These are phyloP conservation scores for Lasioglossum figueresi DNA, from an alignment of 2,888 invertebrate species.

Conservation along the genomic window DNA sequence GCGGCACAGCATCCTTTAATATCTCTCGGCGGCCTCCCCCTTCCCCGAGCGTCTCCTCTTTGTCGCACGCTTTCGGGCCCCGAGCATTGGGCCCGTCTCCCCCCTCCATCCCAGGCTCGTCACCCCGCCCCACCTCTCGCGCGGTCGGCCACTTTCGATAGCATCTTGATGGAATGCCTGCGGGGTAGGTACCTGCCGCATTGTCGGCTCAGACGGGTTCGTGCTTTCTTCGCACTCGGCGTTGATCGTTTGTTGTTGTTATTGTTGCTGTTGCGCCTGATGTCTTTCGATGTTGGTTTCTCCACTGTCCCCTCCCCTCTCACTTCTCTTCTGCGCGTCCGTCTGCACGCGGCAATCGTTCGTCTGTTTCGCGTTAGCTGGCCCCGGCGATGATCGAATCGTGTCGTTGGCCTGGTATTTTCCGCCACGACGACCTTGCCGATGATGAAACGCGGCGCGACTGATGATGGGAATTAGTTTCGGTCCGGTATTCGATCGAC, in stretches of 20 bases:
- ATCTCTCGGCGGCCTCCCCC: conserved; percentile 76
- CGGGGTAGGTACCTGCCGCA: conserved; percentile 81
- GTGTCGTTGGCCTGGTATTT: conserved; percentile 56
- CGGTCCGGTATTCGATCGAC: background rate
- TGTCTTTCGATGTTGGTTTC: conserved; percentile 45
- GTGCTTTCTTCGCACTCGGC: conserved; percentile 60
- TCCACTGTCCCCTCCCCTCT: background rate
- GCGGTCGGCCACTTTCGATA: conserved; percentile 56
- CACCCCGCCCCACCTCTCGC: background rate
- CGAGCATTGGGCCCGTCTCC: conserved; percentile 26
- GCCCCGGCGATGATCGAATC: conserved; percentile 27
- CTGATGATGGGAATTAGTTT: conserved; percentile 32
- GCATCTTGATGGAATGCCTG: conserved; percentile 83
- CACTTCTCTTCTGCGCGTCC: background rate
- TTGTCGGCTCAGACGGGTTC: conserved; percentile 75
- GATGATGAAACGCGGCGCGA: conserved; percentile 13
- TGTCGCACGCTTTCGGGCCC: conserved; percentile 41
- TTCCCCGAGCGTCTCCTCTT: conserved; percentile 54
- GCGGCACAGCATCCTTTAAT: conserved; percentile 79
- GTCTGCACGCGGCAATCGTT: background rate
- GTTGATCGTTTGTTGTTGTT: conserved; percentile 54
- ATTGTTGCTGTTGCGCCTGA: conserved; percentile 46
- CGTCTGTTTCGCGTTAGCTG: conserved; percentile 22
- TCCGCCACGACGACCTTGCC: conserved; percentile 47
- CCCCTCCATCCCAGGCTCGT: conserved; percentile 7